phyloP scores from a whole-genome alignment of 1,140 invertebrate genomes.

The Helicoverpa zea region DNA sequence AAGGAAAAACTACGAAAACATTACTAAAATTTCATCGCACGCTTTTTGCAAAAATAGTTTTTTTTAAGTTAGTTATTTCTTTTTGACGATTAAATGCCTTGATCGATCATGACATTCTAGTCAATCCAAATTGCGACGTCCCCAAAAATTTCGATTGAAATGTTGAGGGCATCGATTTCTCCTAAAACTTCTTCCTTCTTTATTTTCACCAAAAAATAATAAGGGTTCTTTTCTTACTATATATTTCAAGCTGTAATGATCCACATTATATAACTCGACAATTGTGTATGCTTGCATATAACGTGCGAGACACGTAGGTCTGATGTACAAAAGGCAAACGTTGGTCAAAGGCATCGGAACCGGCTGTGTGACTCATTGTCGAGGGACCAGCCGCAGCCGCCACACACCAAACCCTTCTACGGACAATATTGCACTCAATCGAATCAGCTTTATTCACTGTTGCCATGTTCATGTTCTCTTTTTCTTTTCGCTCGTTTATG shows the following conservation, averaged over 20 bases:
- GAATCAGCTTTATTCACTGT: conserved; percentile 27
- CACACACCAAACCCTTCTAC: conserved; percentile 43
- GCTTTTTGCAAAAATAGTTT: neutral
- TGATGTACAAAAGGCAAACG: conserved; percentile 48
- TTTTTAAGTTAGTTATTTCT: too few species aligned
- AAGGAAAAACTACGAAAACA: conserved; percentile 20
- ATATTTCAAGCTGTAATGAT: too few species aligned
- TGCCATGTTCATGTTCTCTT: conserved; percentile 32
- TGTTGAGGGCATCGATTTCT: too few species aligned
- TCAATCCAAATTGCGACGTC: too few species aligned
- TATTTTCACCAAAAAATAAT: too few species aligned
- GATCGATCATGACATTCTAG: too few species aligned
- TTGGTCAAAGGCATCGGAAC: conserved; percentile 55
- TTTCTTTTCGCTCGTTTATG: neutral
- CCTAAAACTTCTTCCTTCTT: too few species aligned
- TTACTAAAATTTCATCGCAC: neutral
- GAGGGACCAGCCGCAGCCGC: conserved; percentile 43
- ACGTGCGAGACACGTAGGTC: conserved; percentile 44
- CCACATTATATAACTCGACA: conserved; percentile 6
- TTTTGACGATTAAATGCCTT: too few species aligned
- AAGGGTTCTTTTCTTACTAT: too few species aligned
- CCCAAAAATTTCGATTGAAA: too few species aligned
- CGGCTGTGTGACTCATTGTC: conserved; percentile 70
- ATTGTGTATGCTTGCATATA: conserved; percentile 3
- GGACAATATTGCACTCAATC: conserved; percentile 42